phyloP scores from a whole-genome alignment of 2,797 vertebrate genomes.

The Cryptoprocta ferox region DNA sequence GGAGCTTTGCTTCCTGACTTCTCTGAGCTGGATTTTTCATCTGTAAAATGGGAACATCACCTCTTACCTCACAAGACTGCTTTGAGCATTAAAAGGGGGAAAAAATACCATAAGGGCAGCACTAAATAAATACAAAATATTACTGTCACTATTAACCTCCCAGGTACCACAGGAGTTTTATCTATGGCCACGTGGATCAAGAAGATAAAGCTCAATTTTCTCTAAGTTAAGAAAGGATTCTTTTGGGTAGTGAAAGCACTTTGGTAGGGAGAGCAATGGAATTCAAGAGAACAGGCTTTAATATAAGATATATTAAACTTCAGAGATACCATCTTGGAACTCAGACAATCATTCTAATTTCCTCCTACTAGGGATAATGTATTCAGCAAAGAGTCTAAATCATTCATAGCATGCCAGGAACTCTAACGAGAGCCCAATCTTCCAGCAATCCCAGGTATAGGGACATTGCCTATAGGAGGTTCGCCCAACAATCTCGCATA shows the following conservation, averaged over 20 bases:
- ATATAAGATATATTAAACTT: conserved; percentile 32
- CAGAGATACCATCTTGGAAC: neutral
- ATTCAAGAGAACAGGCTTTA: neutral
- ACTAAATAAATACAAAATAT: neutral
- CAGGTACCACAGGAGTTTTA: neutral
- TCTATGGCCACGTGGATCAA: neutral
- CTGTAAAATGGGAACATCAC: conserved; percentile 5
- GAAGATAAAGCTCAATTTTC: conserved; percentile 4
- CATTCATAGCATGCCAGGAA: neutral
- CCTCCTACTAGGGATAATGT: neutral
- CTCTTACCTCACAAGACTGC: neutral
- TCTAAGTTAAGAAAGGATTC: neutral
- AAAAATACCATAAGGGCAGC: neutral
- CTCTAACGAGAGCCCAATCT: neutral
- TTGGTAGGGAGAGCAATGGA: neutral
- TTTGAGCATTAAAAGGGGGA: neutral
- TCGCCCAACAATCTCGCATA: neutral
- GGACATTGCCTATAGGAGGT: neutral
- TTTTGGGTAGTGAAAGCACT: neutral
- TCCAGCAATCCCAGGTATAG: neutral
- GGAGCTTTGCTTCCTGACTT: neutral
- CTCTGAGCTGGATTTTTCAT: neutral
- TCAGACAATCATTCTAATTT: neutral
- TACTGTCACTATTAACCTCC: neutral
- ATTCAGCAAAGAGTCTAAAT: neutral